These are phyloP conservation scores for Frieseomelitta varia DNA, from an alignment of 1,140 invertebrate species.

Conservation along the genomic window DNA sequence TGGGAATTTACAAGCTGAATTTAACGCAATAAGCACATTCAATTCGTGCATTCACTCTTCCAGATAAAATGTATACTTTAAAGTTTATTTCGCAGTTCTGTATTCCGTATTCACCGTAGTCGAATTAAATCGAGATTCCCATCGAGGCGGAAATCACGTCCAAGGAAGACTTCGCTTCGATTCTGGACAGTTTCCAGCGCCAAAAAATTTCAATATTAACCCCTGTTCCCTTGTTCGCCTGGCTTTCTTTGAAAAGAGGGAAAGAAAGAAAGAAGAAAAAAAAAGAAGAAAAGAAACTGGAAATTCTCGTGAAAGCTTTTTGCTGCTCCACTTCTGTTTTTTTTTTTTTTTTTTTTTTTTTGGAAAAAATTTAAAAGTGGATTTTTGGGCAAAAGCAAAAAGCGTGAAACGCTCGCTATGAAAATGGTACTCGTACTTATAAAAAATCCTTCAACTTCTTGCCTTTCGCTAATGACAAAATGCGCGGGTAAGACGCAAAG, in stretches of 20 bases:
- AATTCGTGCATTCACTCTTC: not conserved
- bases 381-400: not conserved
- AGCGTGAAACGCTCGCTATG: not conserved
- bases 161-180: slow-evolving; percentile 14
- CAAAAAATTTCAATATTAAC: slow-evolving; percentile 17
- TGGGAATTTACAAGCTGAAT: not conserved
- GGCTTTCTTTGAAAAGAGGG: not conserved
- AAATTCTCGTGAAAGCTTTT: not conserved
- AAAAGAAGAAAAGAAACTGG: not conserved
- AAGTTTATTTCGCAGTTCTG: not conserved
- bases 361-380: not conserved
- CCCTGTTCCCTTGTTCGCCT: not conserved
- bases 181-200: slow-evolving; percentile 16
- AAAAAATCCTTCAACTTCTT: not conserved
- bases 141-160: slow-evolving; percentile 24
- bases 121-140: slow-evolving; percentile 29
- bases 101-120: not conserved
- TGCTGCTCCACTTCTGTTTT: not conserved
- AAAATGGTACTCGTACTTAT: not conserved
- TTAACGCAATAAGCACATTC: not conserved
- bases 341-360: too few relatives aligned
- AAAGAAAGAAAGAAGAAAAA: not conserved
- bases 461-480: too few relatives aligned
- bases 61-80: not conserved
- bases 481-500: too few relatives aligned